Conservation (phyloP, 2,797 vertebrate genomes). For the Alfaro cultratus region DNA sequence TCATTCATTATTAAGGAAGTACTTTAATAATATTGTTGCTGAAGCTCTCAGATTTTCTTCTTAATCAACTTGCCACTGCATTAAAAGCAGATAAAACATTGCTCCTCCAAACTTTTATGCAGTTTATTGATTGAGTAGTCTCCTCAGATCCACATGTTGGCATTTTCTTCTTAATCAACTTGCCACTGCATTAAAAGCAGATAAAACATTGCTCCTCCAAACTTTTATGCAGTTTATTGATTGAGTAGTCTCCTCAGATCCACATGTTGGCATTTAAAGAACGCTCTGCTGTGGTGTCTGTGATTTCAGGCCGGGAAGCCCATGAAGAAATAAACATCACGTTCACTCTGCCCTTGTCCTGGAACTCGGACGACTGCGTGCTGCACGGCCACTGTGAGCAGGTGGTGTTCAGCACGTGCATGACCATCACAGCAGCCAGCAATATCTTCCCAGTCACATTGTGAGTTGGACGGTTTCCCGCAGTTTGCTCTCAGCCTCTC, state of each 20-base stretch:
- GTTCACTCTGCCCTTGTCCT: constrained; percentile 92
- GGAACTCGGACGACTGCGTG: constrained; percentile 95
- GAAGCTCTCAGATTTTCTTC: neutral
- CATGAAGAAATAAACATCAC: constrained; percentile 98
- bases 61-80: neutral
- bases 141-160: neutral
- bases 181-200: neutral
- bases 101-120: neutral
- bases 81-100: neutral
- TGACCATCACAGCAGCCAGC: constrained; percentile 92
- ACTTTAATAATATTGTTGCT: neutral
- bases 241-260: neutral
- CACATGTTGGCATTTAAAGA: neutral
- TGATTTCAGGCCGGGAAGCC: constrained; percentile 88
- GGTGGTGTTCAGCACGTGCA: constrained; percentile 95
- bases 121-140: neutral
- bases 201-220: neutral
- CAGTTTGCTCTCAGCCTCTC: neutral
- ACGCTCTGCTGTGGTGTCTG: neutral
- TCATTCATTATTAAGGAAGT: constrained; percentile 23
- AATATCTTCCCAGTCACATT: constrained; percentile 95
- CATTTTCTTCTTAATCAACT: no score
- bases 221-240: neutral
- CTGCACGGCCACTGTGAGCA: constrained; percentile 96
- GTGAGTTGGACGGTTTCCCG: constrained; percentile 82